phyloP scores from a whole-genome alignment of 2,797 vertebrate species.

The Mionectes olivaceus region DNA sequence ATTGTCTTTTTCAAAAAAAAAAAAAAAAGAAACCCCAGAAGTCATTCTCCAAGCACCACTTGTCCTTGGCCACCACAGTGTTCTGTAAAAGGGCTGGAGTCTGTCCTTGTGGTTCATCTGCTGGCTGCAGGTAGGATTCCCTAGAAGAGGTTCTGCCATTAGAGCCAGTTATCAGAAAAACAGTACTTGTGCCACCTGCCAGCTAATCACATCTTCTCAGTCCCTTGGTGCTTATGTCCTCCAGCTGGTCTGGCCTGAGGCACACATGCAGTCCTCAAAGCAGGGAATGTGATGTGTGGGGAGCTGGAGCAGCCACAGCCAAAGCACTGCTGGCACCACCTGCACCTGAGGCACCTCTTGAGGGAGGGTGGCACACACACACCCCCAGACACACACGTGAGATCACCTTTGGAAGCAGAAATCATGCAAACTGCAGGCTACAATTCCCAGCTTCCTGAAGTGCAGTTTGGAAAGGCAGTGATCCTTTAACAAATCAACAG shows the following conservation, averaged over 20 bases:
- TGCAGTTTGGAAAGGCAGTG: background rate
- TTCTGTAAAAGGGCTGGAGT: background rate
- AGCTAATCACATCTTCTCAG: background rate
- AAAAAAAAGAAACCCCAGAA: background rate
- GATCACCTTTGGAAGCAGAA: background rate
- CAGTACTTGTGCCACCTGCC: background rate
- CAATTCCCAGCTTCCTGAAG: background rate
- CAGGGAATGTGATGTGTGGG: background rate
- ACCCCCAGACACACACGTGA: accelerated
- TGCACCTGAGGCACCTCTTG: background rate
- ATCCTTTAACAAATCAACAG: background rate
- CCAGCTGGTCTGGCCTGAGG: background rate
- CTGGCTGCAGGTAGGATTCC: background rate
- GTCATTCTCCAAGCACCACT: background rate
- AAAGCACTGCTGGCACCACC: background rate
- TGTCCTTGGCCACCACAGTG: background rate
- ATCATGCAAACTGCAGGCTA: background rate
- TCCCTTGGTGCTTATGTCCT: background rate
- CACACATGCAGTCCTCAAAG: background rate
- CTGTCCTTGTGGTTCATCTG: background rate
- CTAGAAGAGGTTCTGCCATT: background rate
- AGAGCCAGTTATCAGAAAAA: background rate
- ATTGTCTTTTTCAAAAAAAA: background rate
- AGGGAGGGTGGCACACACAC: background rate
- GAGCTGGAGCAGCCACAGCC: background rate